phyloP scores from a whole-genome alignment of 2,888 invertebrate genomes.

The Cremastinae sp. region DNA sequence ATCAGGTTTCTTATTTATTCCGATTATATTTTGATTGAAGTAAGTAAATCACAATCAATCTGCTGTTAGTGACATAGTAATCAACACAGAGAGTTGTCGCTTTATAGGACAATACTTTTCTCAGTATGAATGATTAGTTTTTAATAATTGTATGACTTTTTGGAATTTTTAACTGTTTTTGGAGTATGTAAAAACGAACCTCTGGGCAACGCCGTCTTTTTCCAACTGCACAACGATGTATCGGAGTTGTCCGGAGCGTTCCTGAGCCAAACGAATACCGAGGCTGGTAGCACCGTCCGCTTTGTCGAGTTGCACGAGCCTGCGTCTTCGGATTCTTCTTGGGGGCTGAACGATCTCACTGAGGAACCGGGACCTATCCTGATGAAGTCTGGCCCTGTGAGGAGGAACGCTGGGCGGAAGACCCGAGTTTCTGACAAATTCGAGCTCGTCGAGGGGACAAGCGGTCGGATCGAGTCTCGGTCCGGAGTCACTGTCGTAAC shows the following conservation, averaged over 20 bases:
- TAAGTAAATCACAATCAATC: too few relatives aligned
- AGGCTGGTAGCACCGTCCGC: conserved; percentile 86
- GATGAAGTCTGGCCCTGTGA: conserved; percentile 74
- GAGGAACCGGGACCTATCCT: conserved; percentile 78
- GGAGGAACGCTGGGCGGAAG: conserved; percentile 61
- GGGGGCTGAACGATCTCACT: conserved; percentile 76
- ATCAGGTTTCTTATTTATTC: too few relatives aligned
- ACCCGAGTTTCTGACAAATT: conserved; percentile 18
- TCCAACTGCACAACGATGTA: conserved; percentile 81
- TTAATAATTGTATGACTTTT: too few relatives aligned
- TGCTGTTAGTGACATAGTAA: too few relatives aligned
- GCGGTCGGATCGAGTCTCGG: conserved; percentile 77
- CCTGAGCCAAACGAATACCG: conserved; percentile 87
- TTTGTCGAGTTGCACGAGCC: conserved; percentile 86
- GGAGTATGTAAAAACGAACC: conserved; percentile 73
- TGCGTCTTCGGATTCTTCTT: conserved; percentile 82
- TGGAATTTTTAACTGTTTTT: too few relatives aligned
- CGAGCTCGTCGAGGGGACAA: conserved; percentile 63
- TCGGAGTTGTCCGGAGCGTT: conserved; percentile 77
- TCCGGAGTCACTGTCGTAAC: conserved; percentile 89
- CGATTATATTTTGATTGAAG: too few relatives aligned
- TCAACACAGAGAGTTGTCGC: too few relatives aligned
- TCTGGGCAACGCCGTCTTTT: conserved; percentile 81
- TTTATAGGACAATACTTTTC: too few relatives aligned
- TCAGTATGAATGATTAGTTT: too few relatives aligned